phyloP scores from a whole-genome alignment of 2,888 invertebrate genomes.

The Nemapogon koenigi region DNA sequence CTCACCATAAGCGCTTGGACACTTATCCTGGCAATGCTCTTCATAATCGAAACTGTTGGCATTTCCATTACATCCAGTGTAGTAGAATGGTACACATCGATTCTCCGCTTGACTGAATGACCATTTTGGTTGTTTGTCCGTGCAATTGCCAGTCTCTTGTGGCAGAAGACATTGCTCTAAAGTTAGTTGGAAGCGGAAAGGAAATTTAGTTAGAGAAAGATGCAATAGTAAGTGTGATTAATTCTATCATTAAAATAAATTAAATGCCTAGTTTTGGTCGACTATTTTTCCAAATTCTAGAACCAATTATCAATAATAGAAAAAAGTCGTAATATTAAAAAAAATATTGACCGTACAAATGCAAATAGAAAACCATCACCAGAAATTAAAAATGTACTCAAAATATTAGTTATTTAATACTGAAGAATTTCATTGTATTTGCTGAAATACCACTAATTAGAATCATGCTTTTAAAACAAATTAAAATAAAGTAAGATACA shows the following conservation, averaged over 20 bases:
- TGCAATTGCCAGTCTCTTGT: constrained; percentile 79
- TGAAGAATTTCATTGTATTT: not conserved
- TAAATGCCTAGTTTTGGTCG: no score
- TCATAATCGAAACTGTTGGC: constrained; percentile 81
- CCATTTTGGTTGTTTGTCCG: constrained; percentile 80
- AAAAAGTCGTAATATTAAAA: not conserved
- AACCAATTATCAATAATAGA: not conserved
- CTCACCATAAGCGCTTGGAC: constrained; percentile 84
- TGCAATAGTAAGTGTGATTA: not conserved
- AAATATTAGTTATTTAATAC: not conserved
- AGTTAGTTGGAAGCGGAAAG: constrained; percentile 28
- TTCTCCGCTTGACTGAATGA: constrained; percentile 83
- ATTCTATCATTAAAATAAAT: no score
- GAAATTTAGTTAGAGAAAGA: constrained; percentile 5
- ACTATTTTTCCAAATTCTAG: no score
- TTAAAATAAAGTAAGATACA: not conserved
- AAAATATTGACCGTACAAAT: not conserved
- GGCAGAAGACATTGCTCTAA: constrained; percentile 80
- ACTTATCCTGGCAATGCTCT: constrained; percentile 76
- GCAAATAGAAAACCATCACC: not conserved
- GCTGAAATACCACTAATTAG: not conserved
- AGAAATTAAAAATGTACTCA: not conserved
- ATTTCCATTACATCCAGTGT: constrained; percentile 91
- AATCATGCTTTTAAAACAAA: not conserved
- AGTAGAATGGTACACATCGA: constrained; percentile 92